Percentiles rank a stretch among this genome's conserved stretches.
phyloP scores from a whole-genome alignment of 1,140 invertebrate species.

The Ceratitis capitata region DNA sequence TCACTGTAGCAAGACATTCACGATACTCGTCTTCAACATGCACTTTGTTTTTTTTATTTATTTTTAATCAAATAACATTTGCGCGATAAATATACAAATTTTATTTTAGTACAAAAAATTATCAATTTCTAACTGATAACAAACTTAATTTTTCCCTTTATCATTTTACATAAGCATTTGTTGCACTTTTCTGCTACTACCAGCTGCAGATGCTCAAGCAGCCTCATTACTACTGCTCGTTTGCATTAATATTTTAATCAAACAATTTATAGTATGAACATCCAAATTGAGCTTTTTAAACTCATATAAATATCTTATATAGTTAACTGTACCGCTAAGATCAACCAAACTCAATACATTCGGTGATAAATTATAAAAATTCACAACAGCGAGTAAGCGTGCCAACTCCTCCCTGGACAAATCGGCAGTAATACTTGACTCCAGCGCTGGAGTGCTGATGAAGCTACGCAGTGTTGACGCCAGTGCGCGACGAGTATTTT shows the following conservation, averaged over 20 bases:
- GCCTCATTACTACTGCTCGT: constrained; percentile 27
- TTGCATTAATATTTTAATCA: constrained; percentile 61
- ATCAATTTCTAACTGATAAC: neutral
- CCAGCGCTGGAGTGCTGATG: constrained; percentile 50
- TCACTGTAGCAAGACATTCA: too few species aligned
- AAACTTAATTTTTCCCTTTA: neutral
- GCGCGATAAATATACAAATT: constrained; percentile 8
- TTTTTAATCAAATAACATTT: too few species aligned
- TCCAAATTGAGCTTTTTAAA: constrained; percentile 59
- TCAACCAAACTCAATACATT: constrained; percentile 61
- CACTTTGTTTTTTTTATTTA: too few species aligned
- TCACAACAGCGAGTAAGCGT: constrained; percentile 69
- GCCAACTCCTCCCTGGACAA: constrained; percentile 52
- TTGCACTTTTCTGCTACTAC: constrained; percentile 16
- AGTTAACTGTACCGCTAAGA: constrained; percentile 54
- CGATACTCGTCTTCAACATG: too few species aligned
- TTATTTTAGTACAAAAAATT: constrained; percentile 29
- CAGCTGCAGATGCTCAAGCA: neutral
- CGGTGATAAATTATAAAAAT: constrained; percentile 71
- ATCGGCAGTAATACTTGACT: constrained; percentile 52
- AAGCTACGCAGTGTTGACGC: constrained; percentile 51
- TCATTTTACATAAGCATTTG: too few species aligned
- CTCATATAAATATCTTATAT: constrained; percentile 59
- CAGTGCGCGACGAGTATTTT: constrained; percentile 48
- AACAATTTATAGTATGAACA: constrained; percentile 57